Conservation (phyloP, 2,888 invertebrate genomes). For the Neoaliturus tenellus region DNA sequence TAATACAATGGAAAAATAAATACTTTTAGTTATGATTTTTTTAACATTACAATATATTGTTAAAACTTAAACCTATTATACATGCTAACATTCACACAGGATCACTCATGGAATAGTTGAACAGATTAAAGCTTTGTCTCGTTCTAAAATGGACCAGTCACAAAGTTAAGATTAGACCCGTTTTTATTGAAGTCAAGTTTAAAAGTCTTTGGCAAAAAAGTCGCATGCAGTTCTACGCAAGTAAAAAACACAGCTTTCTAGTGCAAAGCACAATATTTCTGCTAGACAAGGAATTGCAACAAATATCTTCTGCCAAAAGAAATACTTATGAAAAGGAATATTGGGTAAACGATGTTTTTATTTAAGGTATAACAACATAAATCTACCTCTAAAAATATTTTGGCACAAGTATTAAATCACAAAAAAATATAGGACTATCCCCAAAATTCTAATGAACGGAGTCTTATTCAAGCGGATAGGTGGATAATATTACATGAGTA, state of each 20-base stretch:
- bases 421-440: too few species aligned
- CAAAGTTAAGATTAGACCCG: conserved; percentile 30
- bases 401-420: neutral
- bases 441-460: too few species aligned
- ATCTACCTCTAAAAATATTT: neutral
- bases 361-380: neutral
- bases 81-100: neutral
- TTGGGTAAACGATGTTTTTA: too few species aligned
- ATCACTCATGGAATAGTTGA: neutral
- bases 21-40: conserved; percentile 43
- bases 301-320: too few species aligned
- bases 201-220: conserved; percentile 36
- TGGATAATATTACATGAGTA: too few species aligned
- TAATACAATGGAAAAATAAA: conserved; percentile 46
- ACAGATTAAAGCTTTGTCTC: conserved; percentile 19
- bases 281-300: too few species aligned
- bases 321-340: too few species aligned
- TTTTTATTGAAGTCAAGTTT: conserved; percentile 28
- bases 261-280: too few species aligned
- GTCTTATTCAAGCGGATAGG: too few species aligned
- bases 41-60: conserved; percentile 48
- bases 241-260: neutral
- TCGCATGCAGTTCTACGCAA: conserved; percentile 30
- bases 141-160: neutral
- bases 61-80: conserved; percentile 14